phyloP scores from a whole-genome alignment of 1,140 invertebrate genomes.

The Matsumurasca onukii region DNA sequence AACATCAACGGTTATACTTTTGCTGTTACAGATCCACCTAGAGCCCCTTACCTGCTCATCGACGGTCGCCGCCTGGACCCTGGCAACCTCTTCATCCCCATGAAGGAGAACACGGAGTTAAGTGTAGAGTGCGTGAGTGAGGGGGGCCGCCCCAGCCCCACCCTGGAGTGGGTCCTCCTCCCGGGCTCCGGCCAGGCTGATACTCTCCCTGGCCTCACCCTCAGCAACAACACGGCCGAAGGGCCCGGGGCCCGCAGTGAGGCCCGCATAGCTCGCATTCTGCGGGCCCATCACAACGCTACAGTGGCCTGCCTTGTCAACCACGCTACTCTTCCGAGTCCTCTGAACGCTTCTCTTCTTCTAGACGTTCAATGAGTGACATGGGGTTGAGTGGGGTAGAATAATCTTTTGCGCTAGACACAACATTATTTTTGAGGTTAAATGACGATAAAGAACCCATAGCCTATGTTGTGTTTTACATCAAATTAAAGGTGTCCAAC shows the following conservation, averaged over 20 bases:
- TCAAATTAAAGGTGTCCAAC: too few species aligned
- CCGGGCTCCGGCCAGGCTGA: constrained; percentile 37
- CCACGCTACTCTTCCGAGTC: constrained; percentile 64
- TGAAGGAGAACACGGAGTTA: constrained; percentile 75
- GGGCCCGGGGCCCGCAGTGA: constrained; percentile 57
- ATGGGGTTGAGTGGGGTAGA: too few species aligned
- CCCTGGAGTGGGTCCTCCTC: constrained; percentile 68
- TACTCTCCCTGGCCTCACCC: constrained; percentile 46
- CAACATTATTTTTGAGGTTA: too few species aligned
- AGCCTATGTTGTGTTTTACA: too few species aligned
- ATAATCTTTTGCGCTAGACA: too few species aligned
- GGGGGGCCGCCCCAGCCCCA: constrained; percentile 76
- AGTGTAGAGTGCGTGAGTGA: constrained; percentile 79
- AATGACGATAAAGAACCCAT: too few species aligned
- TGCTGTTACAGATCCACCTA: constrained; percentile 66
- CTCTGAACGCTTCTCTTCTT: constrained; percentile 69
- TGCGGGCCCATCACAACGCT: constrained; percentile 72
- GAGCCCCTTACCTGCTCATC: constrained; percentile 75
- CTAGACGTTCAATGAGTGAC: constrained; percentile 79
- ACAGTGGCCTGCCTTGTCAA: constrained; percentile 70
- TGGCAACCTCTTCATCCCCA: constrained; percentile 79
- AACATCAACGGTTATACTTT: too few species aligned
- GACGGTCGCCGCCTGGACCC: constrained; percentile 77
- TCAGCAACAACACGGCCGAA: constrained; percentile 12
- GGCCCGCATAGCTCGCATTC: constrained; percentile 63